These are phyloP conservation scores for Malurus splendens DNA, from an alignment of 2,797 vertebrate species.

Conservation along the genomic window DNA sequence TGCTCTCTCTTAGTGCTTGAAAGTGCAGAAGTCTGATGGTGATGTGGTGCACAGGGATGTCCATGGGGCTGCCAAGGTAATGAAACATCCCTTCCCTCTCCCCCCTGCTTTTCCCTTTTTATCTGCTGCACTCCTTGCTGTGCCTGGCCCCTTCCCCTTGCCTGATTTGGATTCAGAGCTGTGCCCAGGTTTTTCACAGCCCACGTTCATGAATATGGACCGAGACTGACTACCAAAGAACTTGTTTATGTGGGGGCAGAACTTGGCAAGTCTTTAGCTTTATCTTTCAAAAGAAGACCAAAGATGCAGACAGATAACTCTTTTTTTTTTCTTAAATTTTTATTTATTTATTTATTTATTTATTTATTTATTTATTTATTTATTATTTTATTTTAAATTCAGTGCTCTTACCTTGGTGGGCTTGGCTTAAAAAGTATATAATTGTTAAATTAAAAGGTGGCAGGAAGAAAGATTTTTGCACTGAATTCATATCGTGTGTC, in stretches of 20 bases:
- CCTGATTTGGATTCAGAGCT: background rate
- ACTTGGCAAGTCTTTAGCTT: background rate
- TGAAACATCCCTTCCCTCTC: background rate
- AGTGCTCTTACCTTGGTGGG: background rate
- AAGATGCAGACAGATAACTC: background rate
- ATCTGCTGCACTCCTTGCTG: background rate
- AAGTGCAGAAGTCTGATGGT: background rate
- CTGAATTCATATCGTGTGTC: background rate
- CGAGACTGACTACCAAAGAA: background rate
- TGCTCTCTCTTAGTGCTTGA: background rate
- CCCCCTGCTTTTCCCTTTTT: background rate
- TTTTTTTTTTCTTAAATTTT: no score
- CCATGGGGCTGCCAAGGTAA: no score
- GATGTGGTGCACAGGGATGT: background rate
- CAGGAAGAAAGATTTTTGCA: background rate
- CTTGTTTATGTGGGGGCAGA: background rate
- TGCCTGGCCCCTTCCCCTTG: rapidly evolving
- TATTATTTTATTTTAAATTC: background rate
- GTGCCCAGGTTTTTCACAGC: background rate
- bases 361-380: no score
- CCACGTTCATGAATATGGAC: background rate
- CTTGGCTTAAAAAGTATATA: background rate
- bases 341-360: no score
- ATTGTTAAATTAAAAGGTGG: background rate
- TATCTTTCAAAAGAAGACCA: background rate